These are phyloP conservation scores for Melanogrammus aeglefinus DNA, from an alignment of 2,797 vertebrate genomes.

Conservation along the genomic window DNA sequence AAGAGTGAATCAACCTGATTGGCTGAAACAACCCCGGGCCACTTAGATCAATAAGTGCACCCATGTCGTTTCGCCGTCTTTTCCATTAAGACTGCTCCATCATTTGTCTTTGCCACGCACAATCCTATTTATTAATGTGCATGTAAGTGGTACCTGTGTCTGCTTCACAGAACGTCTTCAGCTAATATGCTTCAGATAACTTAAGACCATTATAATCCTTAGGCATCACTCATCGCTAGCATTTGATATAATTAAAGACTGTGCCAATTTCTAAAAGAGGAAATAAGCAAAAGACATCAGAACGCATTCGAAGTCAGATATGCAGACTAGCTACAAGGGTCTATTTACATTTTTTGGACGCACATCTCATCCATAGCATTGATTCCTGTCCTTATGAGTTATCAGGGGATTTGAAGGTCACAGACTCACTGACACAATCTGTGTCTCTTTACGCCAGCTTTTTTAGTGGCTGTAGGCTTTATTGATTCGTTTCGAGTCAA, in stretches of 20 bases:
- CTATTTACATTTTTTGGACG: neutral
- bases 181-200: slow-evolving; percentile 17
- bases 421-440: slow-evolving; percentile 53
- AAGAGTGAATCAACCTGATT: slow-evolving; percentile 28
- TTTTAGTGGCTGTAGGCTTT: neutral
- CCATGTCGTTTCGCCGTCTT: slow-evolving; percentile 4
- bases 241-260: slow-evolving; percentile 28
- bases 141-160: slow-evolving; percentile 7
- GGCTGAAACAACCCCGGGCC: slow-evolving; percentile 20
- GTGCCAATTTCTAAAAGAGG: neutral
- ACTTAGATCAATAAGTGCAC: slow-evolving; percentile 18
- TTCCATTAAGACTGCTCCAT: slow-evolving; percentile 7
- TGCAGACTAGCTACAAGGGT: neutral
- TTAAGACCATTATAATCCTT: slow-evolving; percentile 26
- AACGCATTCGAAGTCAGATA: neutral
- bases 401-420: slow-evolving; percentile 65
- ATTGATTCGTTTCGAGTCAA: slow-evolving; percentile 37
- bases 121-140: slow-evolving; percentile 1
- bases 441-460: slow-evolving; percentile 36
- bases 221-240: slow-evolving; percentile 8
- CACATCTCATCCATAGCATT: slow-evolving; percentile 43
- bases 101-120: slow-evolving; percentile 22
- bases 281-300: neutral
- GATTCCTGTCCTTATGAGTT: slow-evolving; percentile 60
- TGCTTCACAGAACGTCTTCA: slow-evolving; percentile 9